A percentile compares a stretch with the other conserved stretches of the same genome.
These are phyloP conservation scores for Tetrao urogallus DNA, from an alignment of 2,113 vertebrate species.

Conservation along the genomic window DNA sequence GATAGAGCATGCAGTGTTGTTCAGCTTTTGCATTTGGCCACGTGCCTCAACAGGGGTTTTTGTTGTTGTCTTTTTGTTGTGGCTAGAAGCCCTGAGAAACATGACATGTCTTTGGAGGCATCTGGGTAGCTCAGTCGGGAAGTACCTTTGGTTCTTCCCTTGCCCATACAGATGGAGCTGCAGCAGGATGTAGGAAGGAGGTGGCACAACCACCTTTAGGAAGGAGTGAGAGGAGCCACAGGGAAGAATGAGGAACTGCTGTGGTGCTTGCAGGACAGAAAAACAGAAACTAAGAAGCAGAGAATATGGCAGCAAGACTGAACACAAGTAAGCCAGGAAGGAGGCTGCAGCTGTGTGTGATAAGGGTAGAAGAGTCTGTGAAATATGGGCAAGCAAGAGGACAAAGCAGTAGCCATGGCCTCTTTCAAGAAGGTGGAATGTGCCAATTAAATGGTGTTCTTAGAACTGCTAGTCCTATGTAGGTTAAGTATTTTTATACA, in stretches of 20 bases:
- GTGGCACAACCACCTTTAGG: background rate
- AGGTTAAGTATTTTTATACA: background rate
- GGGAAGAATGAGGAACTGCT: background rate
- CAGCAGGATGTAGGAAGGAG: background rate
- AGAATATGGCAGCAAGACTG: rapidly evolving
- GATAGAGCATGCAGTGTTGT: background rate
- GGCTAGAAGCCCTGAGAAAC: background rate
- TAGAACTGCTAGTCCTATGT: background rate
- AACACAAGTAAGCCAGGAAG: background rate
- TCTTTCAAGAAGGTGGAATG: background rate
- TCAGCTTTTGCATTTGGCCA: background rate
- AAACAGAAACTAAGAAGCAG: background rate
- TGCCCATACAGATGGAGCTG: rapidly evolving
- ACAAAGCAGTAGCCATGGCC: rapidly evolving
- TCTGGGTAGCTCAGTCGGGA: rapidly evolving
- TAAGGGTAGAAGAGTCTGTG: background rate
- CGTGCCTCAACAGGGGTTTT: background rate
- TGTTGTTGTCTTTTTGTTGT: background rate
- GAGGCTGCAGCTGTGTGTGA: background rate
- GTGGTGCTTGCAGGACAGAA: background rate
- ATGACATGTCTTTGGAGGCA: rapidly evolving
- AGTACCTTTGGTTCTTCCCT: background rate
- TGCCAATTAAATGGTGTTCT: background rate
- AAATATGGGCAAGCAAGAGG: background rate
- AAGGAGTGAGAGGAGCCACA: background rate